Percentiles rank a stretch among this genome's conserved stretches.
These are phyloP conservation scores for Drosophila bocqueti DNA, from an alignment of 1,140 invertebrate genomes.

Conservation along the genomic window DNA sequence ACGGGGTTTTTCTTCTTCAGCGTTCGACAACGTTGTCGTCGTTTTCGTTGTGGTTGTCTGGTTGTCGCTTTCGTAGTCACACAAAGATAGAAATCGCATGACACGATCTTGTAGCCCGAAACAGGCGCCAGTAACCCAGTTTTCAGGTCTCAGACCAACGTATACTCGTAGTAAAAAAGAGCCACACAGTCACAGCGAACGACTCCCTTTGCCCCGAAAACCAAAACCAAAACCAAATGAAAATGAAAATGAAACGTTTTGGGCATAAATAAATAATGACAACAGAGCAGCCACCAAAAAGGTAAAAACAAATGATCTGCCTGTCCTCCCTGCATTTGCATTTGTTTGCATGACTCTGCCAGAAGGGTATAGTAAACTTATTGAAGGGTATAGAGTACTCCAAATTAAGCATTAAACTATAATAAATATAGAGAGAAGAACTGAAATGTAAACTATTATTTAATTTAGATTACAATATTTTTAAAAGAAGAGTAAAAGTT, in stretches of 20 bases:
- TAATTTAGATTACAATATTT: neutral
- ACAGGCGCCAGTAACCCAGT: slow-evolving; percentile 83
- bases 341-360: slow-evolving; percentile 22
- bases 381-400: neutral
- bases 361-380: slow-evolving; percentile 18
- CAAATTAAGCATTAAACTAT: neutral
- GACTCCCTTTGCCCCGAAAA: slow-evolving; percentile 76
- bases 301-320: slow-evolving; percentile 76
- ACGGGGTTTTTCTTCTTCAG: slow-evolving; percentile 74
- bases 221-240: slow-evolving; percentile 63
- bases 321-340: slow-evolving; percentile 63
- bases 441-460: rapidly evolving
- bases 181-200: slow-evolving; percentile 33
- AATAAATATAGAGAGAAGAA: no score
- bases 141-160: slow-evolving; percentile 69
- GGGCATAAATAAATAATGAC: slow-evolving; percentile 82
- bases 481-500: neutral
- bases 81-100: slow-evolving; percentile 83
- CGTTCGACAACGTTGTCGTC: slow-evolving; percentile 50
- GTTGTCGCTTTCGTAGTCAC: slow-evolving; percentile 65
- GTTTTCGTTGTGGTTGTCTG: slow-evolving; percentile 44
- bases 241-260: slow-evolving; percentile 83
- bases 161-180: slow-evolving; percentile 14
- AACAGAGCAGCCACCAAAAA: slow-evolving; percentile 68
- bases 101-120: slow-evolving; percentile 83